These are phyloP conservation scores for Seriola quinqueradiata DNA, from an alignment of 2,113 vertebrate species.

Conservation along the genomic window DNA sequence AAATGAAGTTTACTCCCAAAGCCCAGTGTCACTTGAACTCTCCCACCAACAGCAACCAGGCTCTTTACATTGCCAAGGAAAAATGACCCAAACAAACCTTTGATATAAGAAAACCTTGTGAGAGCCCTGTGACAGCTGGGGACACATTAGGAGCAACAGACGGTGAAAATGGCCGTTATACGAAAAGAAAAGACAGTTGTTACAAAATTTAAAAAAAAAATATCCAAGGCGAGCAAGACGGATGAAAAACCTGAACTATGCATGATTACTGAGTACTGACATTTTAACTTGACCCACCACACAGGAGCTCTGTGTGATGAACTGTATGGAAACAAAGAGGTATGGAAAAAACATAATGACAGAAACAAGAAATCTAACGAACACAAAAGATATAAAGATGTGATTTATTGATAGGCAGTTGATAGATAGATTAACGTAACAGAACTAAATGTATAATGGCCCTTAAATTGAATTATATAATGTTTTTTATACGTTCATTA, in stretches of 20 bases:
- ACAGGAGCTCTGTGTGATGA: constrained; percentile 20
- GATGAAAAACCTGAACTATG: constrained; percentile 53
- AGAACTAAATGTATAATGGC: constrained; percentile 31
- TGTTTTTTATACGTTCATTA: constrained; percentile 60
- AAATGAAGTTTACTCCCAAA: background rate
- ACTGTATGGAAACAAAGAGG: background rate
- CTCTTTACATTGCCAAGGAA: background rate
- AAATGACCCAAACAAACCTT: background rate
- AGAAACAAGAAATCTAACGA: background rate
- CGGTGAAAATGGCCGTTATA: background rate
- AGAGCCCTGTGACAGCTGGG: background rate
- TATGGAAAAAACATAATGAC: background rate
- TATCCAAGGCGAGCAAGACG: background rate
- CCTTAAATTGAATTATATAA: constrained; percentile 27
- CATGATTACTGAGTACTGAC: constrained; percentile 62
- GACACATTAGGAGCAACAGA: background rate
- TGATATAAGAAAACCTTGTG: background rate
- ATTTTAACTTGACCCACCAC: constrained; percentile 38
- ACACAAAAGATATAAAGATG: constrained; percentile 28
- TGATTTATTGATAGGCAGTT: constrained; percentile 7
- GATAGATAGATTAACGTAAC: constrained; percentile 17
- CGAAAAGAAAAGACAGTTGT: background rate
- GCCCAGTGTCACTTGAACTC: background rate
- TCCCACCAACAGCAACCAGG: background rate
- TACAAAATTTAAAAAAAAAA: background rate